A percentile compares a stretch with the other conserved stretches of the same genome.
Evolutionary conservation across 2,888 invertebrate genomes (phyloP).

Genomic region (Dasysyrphus albostriatus): DNA sequence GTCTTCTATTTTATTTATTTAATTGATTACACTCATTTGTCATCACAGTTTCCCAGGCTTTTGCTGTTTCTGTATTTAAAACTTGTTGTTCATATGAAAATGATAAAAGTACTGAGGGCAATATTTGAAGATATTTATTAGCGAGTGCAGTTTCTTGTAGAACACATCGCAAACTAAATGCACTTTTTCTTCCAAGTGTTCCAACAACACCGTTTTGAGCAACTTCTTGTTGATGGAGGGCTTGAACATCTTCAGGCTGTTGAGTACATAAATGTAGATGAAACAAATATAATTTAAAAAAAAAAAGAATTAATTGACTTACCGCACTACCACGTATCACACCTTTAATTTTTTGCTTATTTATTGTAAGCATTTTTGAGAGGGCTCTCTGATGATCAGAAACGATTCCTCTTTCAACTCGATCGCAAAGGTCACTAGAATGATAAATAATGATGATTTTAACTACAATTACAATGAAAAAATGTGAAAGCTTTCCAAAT

Average conservation of each 20-base stretch:
- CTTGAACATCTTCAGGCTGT: slow-evolving; percentile 86
- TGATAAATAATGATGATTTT: neutral
- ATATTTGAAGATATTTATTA: slow-evolving; percentile 86
- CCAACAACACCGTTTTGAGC: slow-evolving; percentile 87
- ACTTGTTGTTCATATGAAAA: slow-evolving; percentile 83
- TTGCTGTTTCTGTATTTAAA: slow-evolving; percentile 70
- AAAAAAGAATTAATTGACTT: slow-evolving; percentile 78
- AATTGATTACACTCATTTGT: slow-evolving; percentile 75
- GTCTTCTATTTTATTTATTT: slow-evolving; percentile 22
- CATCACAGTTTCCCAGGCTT: slow-evolving; percentile 77
- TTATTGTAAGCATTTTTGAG: slow-evolving; percentile 86
- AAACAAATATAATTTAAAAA: slow-evolving; percentile 51
- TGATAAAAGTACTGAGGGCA: slow-evolving; percentile 86
- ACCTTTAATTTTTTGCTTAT: slow-evolving; percentile 87
- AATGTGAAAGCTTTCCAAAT: neutral
- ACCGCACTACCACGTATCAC: slow-evolving; percentile 87
- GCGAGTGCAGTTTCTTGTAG: slow-evolving; percentile 87
- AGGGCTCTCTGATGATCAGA: slow-evolving; percentile 87
- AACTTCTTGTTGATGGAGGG: slow-evolving; percentile 86
- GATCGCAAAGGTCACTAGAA: slow-evolving; percentile 85
- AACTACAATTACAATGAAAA: neutral
- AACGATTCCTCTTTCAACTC: slow-evolving; percentile 86
- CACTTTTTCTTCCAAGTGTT: slow-evolving; percentile 86
- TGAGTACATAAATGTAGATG: neutral
- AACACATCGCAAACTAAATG: slow-evolving; percentile 87